Evolutionary conservation across 2,888 invertebrate species (phyloP), one percentile per base, ranked within the genome.

Genomic region (Tipula unca): DNA sequence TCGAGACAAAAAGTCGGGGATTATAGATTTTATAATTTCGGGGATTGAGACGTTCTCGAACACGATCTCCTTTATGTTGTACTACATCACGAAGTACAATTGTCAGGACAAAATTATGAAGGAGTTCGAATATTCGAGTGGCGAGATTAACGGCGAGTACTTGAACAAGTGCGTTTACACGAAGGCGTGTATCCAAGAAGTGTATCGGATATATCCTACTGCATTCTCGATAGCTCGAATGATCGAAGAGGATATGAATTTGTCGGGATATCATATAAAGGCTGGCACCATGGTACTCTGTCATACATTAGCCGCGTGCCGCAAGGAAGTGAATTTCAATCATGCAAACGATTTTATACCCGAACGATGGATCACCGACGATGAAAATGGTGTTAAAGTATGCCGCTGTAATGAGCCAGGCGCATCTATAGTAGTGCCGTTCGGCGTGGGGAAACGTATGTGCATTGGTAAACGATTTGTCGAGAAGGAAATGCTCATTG

Each of bases 401-500:
- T 48, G 29, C 10, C 48, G 54, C 5, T 29, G 6, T 10, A 85
- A 3, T 25, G 92, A 93, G 86, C 89, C 91, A 87, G 93, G 95
- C 6, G 92, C 94, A 0, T 92, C 92, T 84, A 91, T 97, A 85
- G 94, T 96, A 0, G 93, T 94, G 6, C 96, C 96, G 0, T 97
- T 97, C 90, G 97, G 97, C 0, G 92, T 94, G 42, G 97, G 97
- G 0, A 93, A 94, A 85, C 92, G 97, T 84, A 95, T 95, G 91
- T 97, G 97, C 89, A 97, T 97, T 0, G 97, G 97, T 84, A 96
- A 96, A 90, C 92, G 96, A 86, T 96, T 96, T 89, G 95, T 96
- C 1, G 96, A 96, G 88, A 93, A 96, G 87, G 95, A 95, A 87
- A 91, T 96, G 20, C 94, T 95, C 87, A 91, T 96, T 85, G 91